Evolutionary conservation across 2,113 vertebrate genomes (phyloP).

Genomic region (Lamprotornis superbus): DNA sequence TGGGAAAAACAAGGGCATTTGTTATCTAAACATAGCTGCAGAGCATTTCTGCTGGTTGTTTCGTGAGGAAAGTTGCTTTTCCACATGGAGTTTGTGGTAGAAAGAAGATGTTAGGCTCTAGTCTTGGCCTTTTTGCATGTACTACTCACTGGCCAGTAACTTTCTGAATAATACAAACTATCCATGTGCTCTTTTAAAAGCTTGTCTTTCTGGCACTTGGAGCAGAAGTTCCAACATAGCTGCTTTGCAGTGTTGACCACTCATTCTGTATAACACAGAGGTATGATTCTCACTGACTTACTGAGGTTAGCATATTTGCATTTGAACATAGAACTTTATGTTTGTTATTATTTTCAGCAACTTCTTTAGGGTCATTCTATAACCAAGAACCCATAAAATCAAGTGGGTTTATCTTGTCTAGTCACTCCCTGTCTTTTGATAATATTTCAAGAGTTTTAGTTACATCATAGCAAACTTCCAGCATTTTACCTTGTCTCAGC

Average conservation of each 20-base stretch:
- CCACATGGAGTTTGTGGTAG: neutral
- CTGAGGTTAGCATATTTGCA: neutral
- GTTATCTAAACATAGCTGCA: neutral
- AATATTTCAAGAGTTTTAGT: neutral
- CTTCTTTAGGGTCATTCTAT: neutral
- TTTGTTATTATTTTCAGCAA: neutral
- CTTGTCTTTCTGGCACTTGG: neutral
- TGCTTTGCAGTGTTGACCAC: neutral
- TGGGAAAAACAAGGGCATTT: constrained; percentile 25
- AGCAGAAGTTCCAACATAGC: neutral
- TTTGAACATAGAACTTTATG: neutral
- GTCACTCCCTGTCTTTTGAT: neutral
- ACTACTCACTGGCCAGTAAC: neutral
- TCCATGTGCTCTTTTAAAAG: neutral
- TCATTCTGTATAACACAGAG: neutral
- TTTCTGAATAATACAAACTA: neutral
- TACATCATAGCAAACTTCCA: neutral
- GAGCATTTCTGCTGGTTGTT: neutral
- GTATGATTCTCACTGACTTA: neutral
- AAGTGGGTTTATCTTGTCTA: neutral
- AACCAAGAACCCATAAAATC: neutral
- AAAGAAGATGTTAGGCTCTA: neutral
- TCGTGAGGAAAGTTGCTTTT: neutral
- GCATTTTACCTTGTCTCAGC: neutral
- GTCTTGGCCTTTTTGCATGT: neutral